Conservation (phyloP, 2,113 vertebrate species). For the Xenopus borealis region DNA sequence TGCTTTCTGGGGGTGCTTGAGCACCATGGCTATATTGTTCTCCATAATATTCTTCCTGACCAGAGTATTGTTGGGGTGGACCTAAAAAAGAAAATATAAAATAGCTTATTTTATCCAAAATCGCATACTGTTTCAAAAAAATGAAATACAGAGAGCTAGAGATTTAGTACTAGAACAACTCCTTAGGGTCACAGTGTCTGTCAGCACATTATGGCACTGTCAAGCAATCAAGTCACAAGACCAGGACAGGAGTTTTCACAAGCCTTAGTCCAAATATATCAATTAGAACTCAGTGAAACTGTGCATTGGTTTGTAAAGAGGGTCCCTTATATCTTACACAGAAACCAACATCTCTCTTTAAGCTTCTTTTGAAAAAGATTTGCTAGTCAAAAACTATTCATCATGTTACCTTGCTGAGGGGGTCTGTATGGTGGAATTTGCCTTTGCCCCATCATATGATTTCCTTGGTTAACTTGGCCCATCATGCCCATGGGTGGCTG, state of each 20-base stretch:
- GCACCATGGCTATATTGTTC: constrained; percentile 98
- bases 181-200: no score
- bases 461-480: constrained; percentile 92
- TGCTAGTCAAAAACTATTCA: neutral
- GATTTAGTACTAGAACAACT: no score
- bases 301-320: no score
- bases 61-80: constrained; percentile 98
- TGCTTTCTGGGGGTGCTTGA: constrained; percentile 98
- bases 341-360: no score
- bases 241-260: no score
- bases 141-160: no score
- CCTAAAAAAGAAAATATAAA: constrained; percentile 76
- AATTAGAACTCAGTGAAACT: no score
- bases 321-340: no score
- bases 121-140: neutral
- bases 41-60: constrained; percentile 99
- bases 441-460: constrained; percentile 95
- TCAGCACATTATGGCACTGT: no score
- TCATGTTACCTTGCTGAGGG: constrained; percentile 88
- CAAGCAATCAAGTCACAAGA: no score
- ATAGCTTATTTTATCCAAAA: constrained; percentile 44
- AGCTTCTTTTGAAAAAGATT: no score
- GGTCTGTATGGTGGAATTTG: constrained; percentile 97
- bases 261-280: no score
- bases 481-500: constrained; percentile 97